Conservation (phyloP, 2,797 vertebrate genomes). For the Oreochromis grahami region DNA sequence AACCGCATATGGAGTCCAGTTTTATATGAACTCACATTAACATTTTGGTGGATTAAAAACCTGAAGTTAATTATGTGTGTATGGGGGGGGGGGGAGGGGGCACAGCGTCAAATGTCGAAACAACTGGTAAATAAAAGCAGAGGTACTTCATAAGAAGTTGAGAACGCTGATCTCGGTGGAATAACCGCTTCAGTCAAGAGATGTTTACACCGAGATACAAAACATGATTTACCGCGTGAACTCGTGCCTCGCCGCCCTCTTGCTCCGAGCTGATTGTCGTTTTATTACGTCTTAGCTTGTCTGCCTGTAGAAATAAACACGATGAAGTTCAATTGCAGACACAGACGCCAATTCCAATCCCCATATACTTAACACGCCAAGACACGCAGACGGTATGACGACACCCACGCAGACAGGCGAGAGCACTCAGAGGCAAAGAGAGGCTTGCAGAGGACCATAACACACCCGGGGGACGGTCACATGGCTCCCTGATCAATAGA, state of each 20-base stretch:
- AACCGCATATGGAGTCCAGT: neutral
- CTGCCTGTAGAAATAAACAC: conserved; percentile 23
- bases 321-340: conserved; percentile 15
- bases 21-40: neutral
- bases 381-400: conserved; percentile 34
- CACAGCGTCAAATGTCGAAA: accelerated
- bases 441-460: conserved; percentile 8
- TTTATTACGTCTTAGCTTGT: conserved; percentile 8
- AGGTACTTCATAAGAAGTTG: neutral
- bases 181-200: neutral
- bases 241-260: neutral
- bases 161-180: neutral
- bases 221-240: neutral
- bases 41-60: neutral
- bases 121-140: neutral
- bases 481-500: conserved; percentile 47
- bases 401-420: conserved; percentile 30
- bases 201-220: neutral
- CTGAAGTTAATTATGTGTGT: neutral
- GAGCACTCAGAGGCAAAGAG: neutral
- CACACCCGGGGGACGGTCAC: conserved; percentile 37
- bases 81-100: too few relatives aligned
- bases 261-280: neutral
- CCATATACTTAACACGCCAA: conserved; percentile 8
- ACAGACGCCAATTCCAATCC: conserved; percentile 34